Percentiles rank a stretch among this genome's conserved stretches.
phyloP scores from a whole-genome alignment of 2,113 vertebrate genomes.

The Mustela nigripes region DNA sequence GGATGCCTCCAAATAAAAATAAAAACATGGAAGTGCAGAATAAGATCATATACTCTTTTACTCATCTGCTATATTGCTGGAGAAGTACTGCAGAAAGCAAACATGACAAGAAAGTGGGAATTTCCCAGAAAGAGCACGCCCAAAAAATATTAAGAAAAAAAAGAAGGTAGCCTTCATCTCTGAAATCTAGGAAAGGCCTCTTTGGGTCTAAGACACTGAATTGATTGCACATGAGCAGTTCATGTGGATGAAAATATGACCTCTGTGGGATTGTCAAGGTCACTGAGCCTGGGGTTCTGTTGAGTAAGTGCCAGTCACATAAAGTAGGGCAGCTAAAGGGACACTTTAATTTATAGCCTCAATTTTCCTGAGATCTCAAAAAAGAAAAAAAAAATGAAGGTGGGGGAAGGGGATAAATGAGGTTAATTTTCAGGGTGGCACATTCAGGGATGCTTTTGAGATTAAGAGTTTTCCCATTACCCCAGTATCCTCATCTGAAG shows the following conservation, averaged over 20 bases:
- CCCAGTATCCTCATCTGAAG: conserved; percentile 70
- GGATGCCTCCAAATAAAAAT: background rate
- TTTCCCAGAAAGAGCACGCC: conserved; percentile 67
- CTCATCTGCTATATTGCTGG: conserved; percentile 41
- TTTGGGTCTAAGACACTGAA: conserved; percentile 71
- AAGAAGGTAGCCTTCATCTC: conserved; percentile 69
- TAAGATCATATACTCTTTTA: conserved; percentile 42
- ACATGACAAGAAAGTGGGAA: conserved; percentile 69
- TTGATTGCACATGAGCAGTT: conserved; percentile 73
- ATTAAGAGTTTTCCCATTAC: conserved; percentile 73
- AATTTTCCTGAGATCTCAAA: conserved; percentile 66
- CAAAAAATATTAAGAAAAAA: conserved; percentile 70
- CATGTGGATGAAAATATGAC: conserved; percentile 77
- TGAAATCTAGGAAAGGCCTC: conserved; percentile 80
- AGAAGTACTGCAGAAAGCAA: conserved; percentile 62
- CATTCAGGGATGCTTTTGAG: conserved; percentile 69
- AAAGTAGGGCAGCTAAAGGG: conserved; percentile 70
- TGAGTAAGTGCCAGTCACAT: conserved; percentile 64
- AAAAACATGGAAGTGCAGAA: background rate
- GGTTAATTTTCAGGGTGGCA: conserved; percentile 58
- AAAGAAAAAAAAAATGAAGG: conserved; percentile 61
- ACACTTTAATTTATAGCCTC: conserved; percentile 82
- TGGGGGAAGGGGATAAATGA: conserved; percentile 69
- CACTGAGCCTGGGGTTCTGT: conserved; percentile 52
- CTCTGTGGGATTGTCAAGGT: conserved; percentile 78